Base-by-base conservation (phyloP, 2,888 invertebrate species). In the Pteria penguin region DNA sequence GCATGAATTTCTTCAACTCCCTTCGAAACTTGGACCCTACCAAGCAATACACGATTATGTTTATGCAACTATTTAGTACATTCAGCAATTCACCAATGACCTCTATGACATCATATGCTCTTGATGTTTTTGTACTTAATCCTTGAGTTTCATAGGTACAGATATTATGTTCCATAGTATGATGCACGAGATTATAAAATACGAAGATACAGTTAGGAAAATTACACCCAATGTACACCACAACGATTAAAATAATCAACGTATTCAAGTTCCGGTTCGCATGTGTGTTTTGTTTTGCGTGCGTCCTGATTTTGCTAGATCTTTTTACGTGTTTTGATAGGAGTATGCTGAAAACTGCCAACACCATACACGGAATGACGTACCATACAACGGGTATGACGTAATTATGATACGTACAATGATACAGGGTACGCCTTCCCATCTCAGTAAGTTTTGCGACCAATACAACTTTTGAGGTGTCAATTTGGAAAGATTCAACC, bases 321-420 rank as follows among this genome's bases (percentile, higher is more conserved):
- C 76, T 80, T 8, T 80, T 80, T 18, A 80, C 83, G 36, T 83
- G 80, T 8, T 76, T 62, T n/a, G 76, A 77, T 2, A 86, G 75
- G 2, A 86, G 74, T 26, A 71, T 72, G 63, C 83, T 84, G 29
- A 84, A 61, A 1, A 78, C 32, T 31, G 83, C 76, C 2, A 84
- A 72, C 11, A 82, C 8, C 4, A 68, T n/a, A 70, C 84, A 84
- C 0, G 86, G 86, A 45, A 81, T 54, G 27, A 84, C 79, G 69
- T 84, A 84, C 84, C 86, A 86, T n/a, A 78, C 29, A 5, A 86
- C 71, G 2, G 86, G 86, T 2, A 86, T 66, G 11, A 86, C 60
- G 61, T 82, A 84, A 72, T 80, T 74, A 57, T 83, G 81, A 69
- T 77, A 84, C 5, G 69, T 63, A 75, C 84, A 82, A n/a, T 77